phyloP scores from a whole-genome alignment of 2,888 invertebrate species.

The Polyploca ridens region DNA sequence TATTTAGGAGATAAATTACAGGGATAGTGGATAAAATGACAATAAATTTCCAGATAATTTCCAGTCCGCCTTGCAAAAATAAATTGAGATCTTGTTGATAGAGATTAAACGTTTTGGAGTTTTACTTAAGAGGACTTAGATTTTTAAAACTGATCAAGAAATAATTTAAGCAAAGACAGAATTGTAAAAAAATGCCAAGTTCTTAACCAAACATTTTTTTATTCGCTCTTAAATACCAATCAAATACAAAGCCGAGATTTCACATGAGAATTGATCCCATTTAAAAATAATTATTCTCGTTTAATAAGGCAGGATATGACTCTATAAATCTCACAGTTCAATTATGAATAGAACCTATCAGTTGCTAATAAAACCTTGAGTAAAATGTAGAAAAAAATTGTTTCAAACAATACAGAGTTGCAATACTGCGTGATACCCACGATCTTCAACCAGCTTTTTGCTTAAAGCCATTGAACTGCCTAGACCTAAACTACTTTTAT shows the following conservation, averaged over 20 bases:
- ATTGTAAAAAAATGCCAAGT: background rate
- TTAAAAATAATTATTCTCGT: background rate
- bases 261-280: too few relatives aligned
- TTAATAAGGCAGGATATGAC: background rate
- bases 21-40: constrained; percentile 22
- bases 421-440: constrained; percentile 44
- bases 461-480: constrained; percentile 46
- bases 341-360: constrained; percentile 7
- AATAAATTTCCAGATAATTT: constrained; percentile 15
- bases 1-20: constrained; percentile 22
- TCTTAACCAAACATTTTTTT: too few relatives aligned
- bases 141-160: background rate
- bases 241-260: too few relatives aligned
- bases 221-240: too few relatives aligned
- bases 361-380: constrained; percentile 21
- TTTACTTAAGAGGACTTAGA: background rate
- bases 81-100: constrained; percentile 19
- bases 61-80: constrained; percentile 12
- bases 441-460: constrained; percentile 52
- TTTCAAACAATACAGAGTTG: constrained; percentile 36
- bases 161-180: background rate
- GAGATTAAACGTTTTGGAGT: constrained; percentile 9
- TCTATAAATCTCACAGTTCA: background rate
- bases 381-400: constrained; percentile 27
- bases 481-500: constrained; percentile 14